These are phyloP conservation scores for Muscicapa striata DNA, from an alignment of 2,797 vertebrate species.

Conservation along the genomic window DNA sequence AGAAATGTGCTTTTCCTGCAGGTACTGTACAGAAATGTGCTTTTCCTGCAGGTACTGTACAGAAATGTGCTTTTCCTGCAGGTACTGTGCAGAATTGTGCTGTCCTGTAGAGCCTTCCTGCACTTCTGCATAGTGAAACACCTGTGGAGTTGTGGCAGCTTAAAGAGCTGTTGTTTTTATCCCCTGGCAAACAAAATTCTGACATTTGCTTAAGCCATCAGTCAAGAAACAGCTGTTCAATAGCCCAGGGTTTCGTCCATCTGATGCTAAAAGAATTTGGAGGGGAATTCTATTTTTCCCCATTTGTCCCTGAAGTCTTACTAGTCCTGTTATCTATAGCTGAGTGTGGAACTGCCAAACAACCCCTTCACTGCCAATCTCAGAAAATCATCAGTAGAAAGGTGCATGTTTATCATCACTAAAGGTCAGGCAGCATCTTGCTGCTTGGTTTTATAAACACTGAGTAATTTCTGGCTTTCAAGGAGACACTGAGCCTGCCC, in stretches of 20 bases:
- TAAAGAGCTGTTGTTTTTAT: not conserved
- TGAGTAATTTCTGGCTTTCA: not conserved
- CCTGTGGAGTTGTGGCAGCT: not conserved
- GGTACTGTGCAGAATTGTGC: constrained; percentile 74
- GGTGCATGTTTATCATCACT: not conserved
- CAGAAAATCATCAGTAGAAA: not conserved
- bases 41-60: constrained; percentile 78
- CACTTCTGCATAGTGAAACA: not conserved
- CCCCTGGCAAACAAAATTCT: not conserved
- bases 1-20: constrained; percentile 44
- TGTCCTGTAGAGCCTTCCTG: not conserved
- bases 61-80: constrained; percentile 53
- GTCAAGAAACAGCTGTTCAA: not conserved
- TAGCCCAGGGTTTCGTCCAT: not conserved
- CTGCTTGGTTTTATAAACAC: not conserved
- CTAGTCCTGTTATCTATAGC: not conserved
- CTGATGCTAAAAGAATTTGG: not conserved
- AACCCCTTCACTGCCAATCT: not conserved
- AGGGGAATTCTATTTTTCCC: not conserved
- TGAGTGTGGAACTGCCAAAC: not conserved
- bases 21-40: constrained; percentile 72
- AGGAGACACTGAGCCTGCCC: not conserved
- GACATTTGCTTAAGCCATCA: not conserved
- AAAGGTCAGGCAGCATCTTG: not conserved
- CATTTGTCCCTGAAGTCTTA: not conserved